Evolutionary conservation across 2,888 invertebrate genomes (phyloP).

Genomic region (Punctoribates punctum): DNA sequence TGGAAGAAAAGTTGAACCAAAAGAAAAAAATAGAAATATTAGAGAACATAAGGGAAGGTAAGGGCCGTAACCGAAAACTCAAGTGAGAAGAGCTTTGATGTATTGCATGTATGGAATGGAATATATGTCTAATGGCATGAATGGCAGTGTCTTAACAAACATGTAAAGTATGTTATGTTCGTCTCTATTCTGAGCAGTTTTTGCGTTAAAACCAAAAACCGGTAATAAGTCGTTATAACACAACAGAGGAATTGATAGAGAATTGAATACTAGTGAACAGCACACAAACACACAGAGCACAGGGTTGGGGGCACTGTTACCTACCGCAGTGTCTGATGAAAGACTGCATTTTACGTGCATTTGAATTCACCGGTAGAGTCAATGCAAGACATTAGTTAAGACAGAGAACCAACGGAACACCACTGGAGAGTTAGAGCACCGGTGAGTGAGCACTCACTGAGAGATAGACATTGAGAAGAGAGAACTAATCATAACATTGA

Average conservation of each 20-base stretch:
- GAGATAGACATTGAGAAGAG: conserved; percentile 6
- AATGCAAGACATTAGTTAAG: too few relatives aligned
- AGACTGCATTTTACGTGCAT: too few relatives aligned
- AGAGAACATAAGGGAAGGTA: background rate
- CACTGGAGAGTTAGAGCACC: background rate
- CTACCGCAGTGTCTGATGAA: conserved; percentile 24
- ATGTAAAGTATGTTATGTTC: conserved; percentile 21
- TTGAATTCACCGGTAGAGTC: too few relatives aligned
- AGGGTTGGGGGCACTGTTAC: conserved; percentile 30
- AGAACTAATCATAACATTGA: conserved; percentile 37
- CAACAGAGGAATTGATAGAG: conserved; percentile 13
- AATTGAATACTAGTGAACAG: conserved; percentile 19
- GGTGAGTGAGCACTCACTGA: background rate
- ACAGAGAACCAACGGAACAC: background rate
- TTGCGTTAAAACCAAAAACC: conserved; percentile 15
- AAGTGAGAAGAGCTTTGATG: too few relatives aligned
- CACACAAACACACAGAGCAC: conserved; percentile 9
- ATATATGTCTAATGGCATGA: conserved; percentile 1
- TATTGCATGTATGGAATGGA: background rate
- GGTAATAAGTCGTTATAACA: conserved; percentile 26
- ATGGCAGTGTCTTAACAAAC: conserved; percentile 21
- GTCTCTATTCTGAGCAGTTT: background rate
- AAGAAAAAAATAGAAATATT: background rate
- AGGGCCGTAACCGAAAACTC: too few relatives aligned
- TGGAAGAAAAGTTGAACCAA: background rate